A percentile compares a stretch with the other conserved stretches of the same genome.
Conservation (phyloP, 2,888 invertebrate genomes). For the Athalia cordata region DNA sequence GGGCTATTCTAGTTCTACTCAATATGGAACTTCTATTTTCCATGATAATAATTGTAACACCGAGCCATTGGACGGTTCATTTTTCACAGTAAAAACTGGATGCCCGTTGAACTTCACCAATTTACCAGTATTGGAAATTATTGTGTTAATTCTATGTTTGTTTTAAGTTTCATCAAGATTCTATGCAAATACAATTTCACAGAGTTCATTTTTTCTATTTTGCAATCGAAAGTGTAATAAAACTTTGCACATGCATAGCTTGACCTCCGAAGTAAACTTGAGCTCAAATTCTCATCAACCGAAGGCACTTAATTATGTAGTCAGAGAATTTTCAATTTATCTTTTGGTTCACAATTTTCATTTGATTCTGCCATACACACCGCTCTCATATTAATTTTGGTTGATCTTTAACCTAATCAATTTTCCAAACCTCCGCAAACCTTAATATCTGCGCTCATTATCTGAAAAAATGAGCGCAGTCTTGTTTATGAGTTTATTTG, state of each 20-base stretch:
- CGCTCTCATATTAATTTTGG: slow-evolving; percentile 60
- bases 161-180: background rate
- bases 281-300: background rate
- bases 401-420: background rate
- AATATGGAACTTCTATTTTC: background rate
- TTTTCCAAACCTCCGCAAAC: background rate
- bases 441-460: background rate
- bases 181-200: background rate
- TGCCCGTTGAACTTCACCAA: slow-evolving; percentile 13
- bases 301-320: background rate
- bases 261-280: no score
- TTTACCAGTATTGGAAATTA: slow-evolving; percentile 11
- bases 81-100: background rate
- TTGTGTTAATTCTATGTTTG: background rate
- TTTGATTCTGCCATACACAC: slow-evolving; percentile 66
- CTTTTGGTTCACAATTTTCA: background rate
- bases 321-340: slow-evolving; percentile 11
- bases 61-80: background rate
- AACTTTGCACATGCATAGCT: no score
- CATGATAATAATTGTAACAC: background rate
- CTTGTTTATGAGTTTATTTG: slow-evolving; percentile 16
- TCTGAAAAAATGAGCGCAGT: background rate
- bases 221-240: no score
- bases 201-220: background rate
- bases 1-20: background rate